A percentile compares a stretch with the other conserved stretches of the same genome.
These are phyloP conservation scores for Cremastinae sp. DNA, from an alignment of 2,888 invertebrate genomes.

Conservation along the genomic window DNA sequence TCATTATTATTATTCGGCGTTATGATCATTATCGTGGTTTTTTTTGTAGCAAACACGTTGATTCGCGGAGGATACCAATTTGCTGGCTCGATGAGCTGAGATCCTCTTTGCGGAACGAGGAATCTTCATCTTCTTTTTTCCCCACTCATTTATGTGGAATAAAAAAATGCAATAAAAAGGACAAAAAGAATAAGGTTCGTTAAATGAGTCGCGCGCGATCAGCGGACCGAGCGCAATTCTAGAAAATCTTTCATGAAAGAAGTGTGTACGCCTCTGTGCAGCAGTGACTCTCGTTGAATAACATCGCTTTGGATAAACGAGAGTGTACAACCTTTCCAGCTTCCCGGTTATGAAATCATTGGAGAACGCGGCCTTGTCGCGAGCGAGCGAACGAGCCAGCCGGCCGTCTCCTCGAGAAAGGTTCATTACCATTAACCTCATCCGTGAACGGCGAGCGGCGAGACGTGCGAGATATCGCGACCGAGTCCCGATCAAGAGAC, in stretches of 20 bases:
- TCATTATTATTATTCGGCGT: no score
- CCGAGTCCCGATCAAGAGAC: conserved; percentile 3
- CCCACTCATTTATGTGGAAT: neutral
- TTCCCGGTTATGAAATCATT: conserved; percentile 75
- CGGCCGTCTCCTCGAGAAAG: conserved; percentile 67
- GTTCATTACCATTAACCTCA: conserved; percentile 79
- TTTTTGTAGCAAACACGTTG: conserved; percentile 15
- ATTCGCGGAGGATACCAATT: conserved; percentile 48
- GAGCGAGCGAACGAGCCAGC: neutral
- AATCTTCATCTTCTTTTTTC: conserved; percentile 34
- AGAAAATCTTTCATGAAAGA: conserved; percentile 32
- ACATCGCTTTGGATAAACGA: conserved; percentile 7
- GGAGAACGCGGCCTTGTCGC: conserved; percentile 74
- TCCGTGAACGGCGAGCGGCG: conserved; percentile 54
- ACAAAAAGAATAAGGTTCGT: conserved; percentile 26
- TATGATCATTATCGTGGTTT: conserved; percentile 14
- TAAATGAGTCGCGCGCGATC: conserved; percentile 32
- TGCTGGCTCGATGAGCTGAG: conserved; percentile 47
- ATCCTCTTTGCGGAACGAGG: conserved; percentile 59
- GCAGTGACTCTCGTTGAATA: conserved; percentile 38
- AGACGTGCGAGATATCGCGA: neutral
- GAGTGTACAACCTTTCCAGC: conserved; percentile 25
- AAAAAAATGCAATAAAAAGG: conserved; percentile 5
- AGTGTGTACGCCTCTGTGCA: conserved; percentile 16
- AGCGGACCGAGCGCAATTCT: conserved; percentile 34